Evolutionary conservation across 2,797 vertebrate genomes (phyloP).

Genomic region (Sorex maritimensis): DNA sequence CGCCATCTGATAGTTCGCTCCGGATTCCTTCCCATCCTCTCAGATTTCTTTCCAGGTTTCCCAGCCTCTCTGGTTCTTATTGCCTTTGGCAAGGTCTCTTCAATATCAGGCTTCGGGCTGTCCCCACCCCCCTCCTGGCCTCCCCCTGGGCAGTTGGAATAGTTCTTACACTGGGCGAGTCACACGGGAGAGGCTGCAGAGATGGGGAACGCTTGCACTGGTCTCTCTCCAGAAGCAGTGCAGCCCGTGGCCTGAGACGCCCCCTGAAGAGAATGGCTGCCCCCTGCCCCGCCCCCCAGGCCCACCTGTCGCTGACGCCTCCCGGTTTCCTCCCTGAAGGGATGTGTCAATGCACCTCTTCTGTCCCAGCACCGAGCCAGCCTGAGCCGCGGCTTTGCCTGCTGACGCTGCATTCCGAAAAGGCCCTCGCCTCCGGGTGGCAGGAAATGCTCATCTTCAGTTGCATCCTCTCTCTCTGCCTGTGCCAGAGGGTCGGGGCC

Average conservation of each 20-base stretch:
- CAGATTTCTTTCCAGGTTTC: background rate
- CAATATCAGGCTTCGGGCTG: conserved; percentile 51
- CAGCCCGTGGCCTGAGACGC: background rate
- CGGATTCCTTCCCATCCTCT: conserved; percentile 34
- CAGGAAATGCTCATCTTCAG: background rate
- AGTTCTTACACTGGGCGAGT: conserved; percentile 70
- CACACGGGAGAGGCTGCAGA: conserved; percentile 49
- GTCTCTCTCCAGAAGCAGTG: background rate
- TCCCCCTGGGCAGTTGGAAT: conserved; percentile 56
- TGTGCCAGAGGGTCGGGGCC: background rate
- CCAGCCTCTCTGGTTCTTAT: conserved; percentile 59
- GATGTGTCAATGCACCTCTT: no score
- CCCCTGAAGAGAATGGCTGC: no score
- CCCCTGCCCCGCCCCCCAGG: no score
- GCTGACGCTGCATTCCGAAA: background rate
- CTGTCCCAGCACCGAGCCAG: background rate
- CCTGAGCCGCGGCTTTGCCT: background rate
- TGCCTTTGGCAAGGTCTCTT: conserved; percentile 70
- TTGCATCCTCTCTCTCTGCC: background rate
- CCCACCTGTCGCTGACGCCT: no score
- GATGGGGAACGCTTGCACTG: no score
- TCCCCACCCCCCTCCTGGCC: conserved; percentile 26
- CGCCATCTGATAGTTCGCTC: conserved; percentile 76
- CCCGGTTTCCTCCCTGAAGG: no score
- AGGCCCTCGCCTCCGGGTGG: background rate